Evolutionary conservation across 2,113 vertebrate genomes (phyloP).

Genomic region (Poeciliopsis turrubarensis): DNA sequence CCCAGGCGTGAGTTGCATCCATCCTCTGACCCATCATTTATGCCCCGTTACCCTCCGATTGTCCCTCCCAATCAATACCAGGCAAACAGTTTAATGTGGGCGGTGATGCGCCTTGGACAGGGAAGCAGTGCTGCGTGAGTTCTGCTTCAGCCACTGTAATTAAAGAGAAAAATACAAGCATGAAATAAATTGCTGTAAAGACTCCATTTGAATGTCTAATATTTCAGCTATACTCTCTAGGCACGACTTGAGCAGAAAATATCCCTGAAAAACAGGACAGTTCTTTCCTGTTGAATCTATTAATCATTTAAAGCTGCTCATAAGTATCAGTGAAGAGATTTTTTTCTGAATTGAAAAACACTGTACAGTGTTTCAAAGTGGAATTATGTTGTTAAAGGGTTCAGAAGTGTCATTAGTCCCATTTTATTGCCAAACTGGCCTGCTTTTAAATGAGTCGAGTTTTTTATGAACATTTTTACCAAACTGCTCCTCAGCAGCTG

Average conservation of each 20-base stretch:
- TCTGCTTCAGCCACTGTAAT: not conserved
- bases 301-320: not conserved
- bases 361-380: too few relatives aligned
- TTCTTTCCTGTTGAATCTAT: not conserved
- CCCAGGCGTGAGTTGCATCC: constrained; percentile 62
- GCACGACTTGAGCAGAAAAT: not conserved
- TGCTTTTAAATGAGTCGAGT: too few relatives aligned
- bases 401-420: too few relatives aligned
- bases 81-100: constrained; percentile 40
- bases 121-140: constrained; percentile 6
- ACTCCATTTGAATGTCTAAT: not conserved
- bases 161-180: not conserved
- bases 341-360: too few relatives aligned
- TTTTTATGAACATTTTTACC: not conserved
- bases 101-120: constrained; percentile 2
- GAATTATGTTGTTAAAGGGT: too few relatives aligned
- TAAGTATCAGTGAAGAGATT: not conserved
- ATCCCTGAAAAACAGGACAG: not conserved
- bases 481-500: not conserved
- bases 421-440: too few relatives aligned
- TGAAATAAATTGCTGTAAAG: not conserved
- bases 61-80: constrained; percentile 65
- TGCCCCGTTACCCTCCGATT: constrained; percentile 51
- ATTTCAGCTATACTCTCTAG: not conserved
- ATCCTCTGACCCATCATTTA: constrained; percentile 65